These are phyloP conservation scores for Larimichthys crocea DNA, from an alignment of 2,113 vertebrate species.

Conservation along the genomic window DNA sequence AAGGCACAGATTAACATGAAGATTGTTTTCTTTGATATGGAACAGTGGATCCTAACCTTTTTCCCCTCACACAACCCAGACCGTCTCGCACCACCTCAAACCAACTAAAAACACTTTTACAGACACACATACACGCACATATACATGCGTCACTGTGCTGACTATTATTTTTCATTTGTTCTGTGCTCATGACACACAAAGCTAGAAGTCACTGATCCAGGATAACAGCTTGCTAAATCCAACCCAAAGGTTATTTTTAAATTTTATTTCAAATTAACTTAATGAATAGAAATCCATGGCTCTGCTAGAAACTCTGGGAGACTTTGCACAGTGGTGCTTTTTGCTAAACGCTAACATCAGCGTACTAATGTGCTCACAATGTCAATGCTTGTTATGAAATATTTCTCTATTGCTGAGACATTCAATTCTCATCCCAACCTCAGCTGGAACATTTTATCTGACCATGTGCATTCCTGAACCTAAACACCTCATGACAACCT, in stretches of 20 bases:
- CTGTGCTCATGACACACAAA: slow-evolving; percentile 2
- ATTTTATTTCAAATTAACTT: not conserved
- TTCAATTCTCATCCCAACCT: too few species aligned
- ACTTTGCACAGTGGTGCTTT: not conserved
- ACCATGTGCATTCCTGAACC: too few species aligned
- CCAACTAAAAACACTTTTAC: slow-evolving; percentile 5
- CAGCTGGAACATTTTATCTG: too few species aligned
- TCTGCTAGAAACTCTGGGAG: not conserved
- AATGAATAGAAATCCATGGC: not conserved
- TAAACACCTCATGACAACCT: too few species aligned
- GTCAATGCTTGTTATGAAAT: too few species aligned
- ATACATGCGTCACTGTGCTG: not conserved
- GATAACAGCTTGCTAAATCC: slow-evolving; percentile 17
- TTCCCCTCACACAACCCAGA: not conserved
- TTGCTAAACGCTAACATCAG: not conserved
- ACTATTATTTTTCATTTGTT: slow-evolving; percentile 18
- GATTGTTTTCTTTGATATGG: slow-evolving; percentile 51
- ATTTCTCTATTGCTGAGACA: too few species aligned
- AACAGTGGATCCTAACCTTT: slow-evolving; percentile 13
- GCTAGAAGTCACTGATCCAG: not conserved
- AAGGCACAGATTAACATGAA: slow-evolving; percentile 53
- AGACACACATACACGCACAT: not conserved
- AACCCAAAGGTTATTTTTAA: not conserved
- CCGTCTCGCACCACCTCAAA: not conserved
- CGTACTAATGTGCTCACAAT: not conserved